Evolutionary conservation across 2,797 vertebrate species (phyloP).

Genomic region (Galaxias olidus): DNA sequence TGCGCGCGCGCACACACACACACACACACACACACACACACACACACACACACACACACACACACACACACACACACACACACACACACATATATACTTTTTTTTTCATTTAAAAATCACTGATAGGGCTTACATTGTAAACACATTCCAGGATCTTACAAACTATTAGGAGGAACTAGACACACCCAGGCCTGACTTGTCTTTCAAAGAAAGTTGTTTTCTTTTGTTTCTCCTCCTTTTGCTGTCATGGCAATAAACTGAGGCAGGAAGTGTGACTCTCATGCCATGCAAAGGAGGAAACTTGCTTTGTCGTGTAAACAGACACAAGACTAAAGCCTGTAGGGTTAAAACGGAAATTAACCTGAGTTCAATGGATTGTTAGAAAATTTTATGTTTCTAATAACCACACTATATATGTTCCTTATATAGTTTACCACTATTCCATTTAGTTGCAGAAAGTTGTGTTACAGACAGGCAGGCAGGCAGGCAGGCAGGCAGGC

Average conservation of each 20-base stretch:
- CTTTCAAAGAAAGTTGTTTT: conserved; percentile 16
- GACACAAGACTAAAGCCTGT: not conserved
- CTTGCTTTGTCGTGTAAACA: conserved; percentile 60
- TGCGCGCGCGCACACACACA: too few relatives aligned
- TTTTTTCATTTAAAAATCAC: not conserved
- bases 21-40: not conserved
- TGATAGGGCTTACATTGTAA: not conserved
- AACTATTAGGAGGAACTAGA: conserved; percentile 16
- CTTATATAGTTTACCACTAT: too few relatives aligned
- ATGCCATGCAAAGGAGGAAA: conserved; percentile 66
- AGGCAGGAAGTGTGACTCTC: conserved; percentile 51
- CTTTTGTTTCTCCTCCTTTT: conserved; percentile 44
- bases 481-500: too few relatives aligned
- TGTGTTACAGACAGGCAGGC: too few relatives aligned
- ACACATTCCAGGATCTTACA: conserved; percentile 13
- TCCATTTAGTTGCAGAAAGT: too few relatives aligned
- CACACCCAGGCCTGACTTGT: conserved; percentile 46
- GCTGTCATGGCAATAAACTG: conserved; percentile 65
- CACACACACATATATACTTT: not conserved
- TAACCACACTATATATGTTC: too few relatives aligned
- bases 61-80: not conserved
- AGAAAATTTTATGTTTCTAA: too few relatives aligned
- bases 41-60: not conserved
- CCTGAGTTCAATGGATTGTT: too few relatives aligned
- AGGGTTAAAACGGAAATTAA: not conserved